Percentiles rank a stretch among this genome's conserved stretches.
phyloP scores from a whole-genome alignment of 2,797 vertebrate genomes.

The Linurgus olivaceus region DNA sequence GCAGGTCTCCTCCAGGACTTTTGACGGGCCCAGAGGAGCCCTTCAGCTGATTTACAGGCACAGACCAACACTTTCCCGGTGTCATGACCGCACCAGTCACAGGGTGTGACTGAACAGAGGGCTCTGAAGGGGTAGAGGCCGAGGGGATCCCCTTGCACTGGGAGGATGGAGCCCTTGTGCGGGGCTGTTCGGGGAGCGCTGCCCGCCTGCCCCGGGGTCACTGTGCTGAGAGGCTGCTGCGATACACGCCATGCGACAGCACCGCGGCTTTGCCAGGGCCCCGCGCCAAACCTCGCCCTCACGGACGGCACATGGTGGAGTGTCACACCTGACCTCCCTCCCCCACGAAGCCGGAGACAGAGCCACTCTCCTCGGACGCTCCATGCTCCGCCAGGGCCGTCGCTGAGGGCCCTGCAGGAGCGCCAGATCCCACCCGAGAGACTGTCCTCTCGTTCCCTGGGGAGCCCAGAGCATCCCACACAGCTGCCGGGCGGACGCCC shows the following conservation, averaged over 20 bases:
- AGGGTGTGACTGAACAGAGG: accelerated
- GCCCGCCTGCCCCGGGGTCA: accelerated
- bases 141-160: accelerated
- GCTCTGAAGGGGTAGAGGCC: accelerated
- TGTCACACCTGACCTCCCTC: accelerated
- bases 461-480: accelerated
- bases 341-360: accelerated
- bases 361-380: accelerated
- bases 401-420: accelerated
- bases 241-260: accelerated
- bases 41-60: background rate
- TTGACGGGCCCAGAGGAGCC: accelerated
- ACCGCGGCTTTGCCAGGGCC: accelerated
- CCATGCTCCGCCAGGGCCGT: accelerated
- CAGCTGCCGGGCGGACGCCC: accelerated
- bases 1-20: background rate
- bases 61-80: accelerated
- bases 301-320: accelerated
- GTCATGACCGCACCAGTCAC: accelerated
- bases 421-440: accelerated
- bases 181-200: background rate
- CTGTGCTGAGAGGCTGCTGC: accelerated
- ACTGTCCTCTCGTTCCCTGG: accelerated
- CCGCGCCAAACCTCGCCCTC: accelerated
- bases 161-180: accelerated